A percentile compares a stretch with the other conserved stretches of the same genome.
Evolutionary conservation across 2,113 vertebrate genomes (phyloP).

Genomic region (Phaethornis superciliosus): DNA sequence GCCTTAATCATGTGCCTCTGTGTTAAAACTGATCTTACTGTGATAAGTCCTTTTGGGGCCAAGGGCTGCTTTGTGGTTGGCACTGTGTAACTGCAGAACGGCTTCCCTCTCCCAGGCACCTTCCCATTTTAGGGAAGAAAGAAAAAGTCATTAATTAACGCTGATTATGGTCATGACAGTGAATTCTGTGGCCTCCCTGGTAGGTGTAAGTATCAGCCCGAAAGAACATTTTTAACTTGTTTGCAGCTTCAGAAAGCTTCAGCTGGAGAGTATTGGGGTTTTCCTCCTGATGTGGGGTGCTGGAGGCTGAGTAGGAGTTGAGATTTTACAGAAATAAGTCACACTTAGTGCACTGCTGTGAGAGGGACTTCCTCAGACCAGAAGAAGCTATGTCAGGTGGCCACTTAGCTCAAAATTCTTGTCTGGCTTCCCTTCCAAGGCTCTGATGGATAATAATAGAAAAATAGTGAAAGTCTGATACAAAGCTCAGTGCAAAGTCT

Average conservation of each 20-base stretch:
- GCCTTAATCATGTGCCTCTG: not conserved
- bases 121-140: not conserved
- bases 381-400: not conserved
- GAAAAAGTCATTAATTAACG: not conserved
- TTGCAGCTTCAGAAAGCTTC: not conserved
- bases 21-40: not conserved
- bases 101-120: not conserved
- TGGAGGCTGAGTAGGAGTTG: not conserved
- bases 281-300: not conserved
- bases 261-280: not conserved
- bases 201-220: not conserved
- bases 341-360: accelerated
- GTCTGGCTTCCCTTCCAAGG: not conserved
- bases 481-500: not conserved
- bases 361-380: not conserved
- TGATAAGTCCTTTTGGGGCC: not conserved
- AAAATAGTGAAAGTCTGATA: not conserved
- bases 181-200: not conserved
- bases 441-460: not conserved
- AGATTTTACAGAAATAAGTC: not conserved
- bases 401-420: not conserved
- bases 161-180: not conserved
- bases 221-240: not conserved
- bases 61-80: not conserved
- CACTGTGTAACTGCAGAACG: not conserved